Evolutionary conservation across 2,797 vertebrate species (phyloP), one percentile per base, ranked within the genome.

Genomic region (Morus bassanus): DNA sequence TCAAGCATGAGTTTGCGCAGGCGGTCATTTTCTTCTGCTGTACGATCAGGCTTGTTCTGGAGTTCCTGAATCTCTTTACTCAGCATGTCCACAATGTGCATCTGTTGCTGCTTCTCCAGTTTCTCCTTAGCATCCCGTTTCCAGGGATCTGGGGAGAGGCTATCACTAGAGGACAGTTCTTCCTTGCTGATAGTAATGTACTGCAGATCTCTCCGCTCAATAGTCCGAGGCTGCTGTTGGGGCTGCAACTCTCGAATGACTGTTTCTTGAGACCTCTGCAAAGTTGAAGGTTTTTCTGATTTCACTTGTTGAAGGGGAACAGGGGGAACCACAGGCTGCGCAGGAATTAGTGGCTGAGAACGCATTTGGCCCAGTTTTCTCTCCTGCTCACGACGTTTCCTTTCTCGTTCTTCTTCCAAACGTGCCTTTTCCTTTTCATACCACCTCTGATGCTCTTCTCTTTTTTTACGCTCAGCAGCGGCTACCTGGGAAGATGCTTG

Each of bases 341-440:
- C 30, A 6, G 99, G 98, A 96, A 98, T 98, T 30, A 97, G 85
- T 25, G 99, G 96, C 12, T 98, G 99, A 53, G 98, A 98, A 85
- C 99, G 98, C 96, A 99, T 98, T 97, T 99, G 99, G 19, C 99
- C 99, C 96, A 99, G 95, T 97, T 99, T 99, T 86, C 99, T 98
- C 97, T 99, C 99, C 97, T 99, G 99, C 95, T 99, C 99, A 31
- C 99, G 97, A 86, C 98, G 99, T 97, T 99, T 99, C 95, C 99
- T 98, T 85, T 99, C 99, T 61, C 99, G 98, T 93, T 99, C 99
- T 89, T 99, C 99, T 89, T 99, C 99, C 76, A 99, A 98, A 15
- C 99, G 98, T 3, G 99, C 99, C 53, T 99, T 99, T 97, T 99
- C 99, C 94, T 99, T 99, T 96, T 99, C 99, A 94, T 99, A 99